These are phyloP conservation scores for Erinaceus europaeus DNA, from an alignment of 2,113 vertebrate genomes.

Conservation along the genomic window DNA sequence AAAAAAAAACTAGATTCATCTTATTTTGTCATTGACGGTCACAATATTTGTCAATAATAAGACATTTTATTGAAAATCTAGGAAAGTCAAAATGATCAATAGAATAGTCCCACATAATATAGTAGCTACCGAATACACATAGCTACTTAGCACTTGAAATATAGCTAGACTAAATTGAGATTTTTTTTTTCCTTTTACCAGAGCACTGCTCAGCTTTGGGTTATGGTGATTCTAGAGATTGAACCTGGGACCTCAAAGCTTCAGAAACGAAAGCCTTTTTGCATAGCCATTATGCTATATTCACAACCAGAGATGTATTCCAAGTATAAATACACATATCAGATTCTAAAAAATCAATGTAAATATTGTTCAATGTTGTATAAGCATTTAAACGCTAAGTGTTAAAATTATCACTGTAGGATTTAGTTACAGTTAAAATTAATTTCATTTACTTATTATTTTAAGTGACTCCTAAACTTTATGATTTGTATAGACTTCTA, in stretches of 20 bases:
- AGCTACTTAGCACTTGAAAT: background rate
- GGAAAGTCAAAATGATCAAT: background rate
- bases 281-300: too few relatives aligned
- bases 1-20: constrained; percentile 20
- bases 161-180: background rate
- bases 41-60: constrained; percentile 7
- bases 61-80: background rate
- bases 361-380: background rate
- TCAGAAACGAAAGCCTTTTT: too few relatives aligned
- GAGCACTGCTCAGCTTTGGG: too few relatives aligned
- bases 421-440: background rate
- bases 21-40: constrained; percentile 27
- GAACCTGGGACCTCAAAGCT: too few relatives aligned
- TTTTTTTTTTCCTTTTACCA: too few relatives aligned
- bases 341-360: constrained; percentile 27
- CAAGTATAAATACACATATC: background rate
- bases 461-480: background rate
- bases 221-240: too few relatives aligned
- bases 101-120: background rate
- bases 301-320: too few relatives aligned
- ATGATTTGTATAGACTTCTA: background rate
- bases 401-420: background rate
- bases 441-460: background rate
- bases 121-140: background rate
- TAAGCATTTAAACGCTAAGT: background rate